Percentiles rank a stretch among this genome's conserved stretches.
Evolutionary conservation across 2,888 invertebrate species (phyloP).

Genomic region (Pseudanteris insignis): DNA sequence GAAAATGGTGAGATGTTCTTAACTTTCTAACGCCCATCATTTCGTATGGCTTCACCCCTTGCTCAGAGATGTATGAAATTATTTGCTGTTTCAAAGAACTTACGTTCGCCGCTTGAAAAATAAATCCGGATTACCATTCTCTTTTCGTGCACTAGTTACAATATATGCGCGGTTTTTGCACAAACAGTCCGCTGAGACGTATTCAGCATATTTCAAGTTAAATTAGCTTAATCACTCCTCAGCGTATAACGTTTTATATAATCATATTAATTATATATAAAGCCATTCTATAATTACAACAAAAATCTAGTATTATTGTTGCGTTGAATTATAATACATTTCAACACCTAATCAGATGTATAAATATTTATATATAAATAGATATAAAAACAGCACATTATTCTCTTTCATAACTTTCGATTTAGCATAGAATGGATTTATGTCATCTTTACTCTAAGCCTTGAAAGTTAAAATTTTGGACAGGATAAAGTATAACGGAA

Average conservation of each 20-base stretch:
- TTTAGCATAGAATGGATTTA: constrained; percentile 14
- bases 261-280: no score
- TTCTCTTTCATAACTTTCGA: no score
- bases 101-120: constrained; percentile 16
- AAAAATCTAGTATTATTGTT: no score
- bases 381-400: no score
- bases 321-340: no score
- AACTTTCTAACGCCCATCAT: constrained; percentile 19
- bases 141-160: constrained; percentile 1
- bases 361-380: no score
- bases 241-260: no score
- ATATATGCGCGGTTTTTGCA: constrained; percentile 7
- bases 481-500: constrained; percentile 27
- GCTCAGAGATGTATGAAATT: constrained; percentile 22
- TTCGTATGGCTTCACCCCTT: constrained; percentile 17
- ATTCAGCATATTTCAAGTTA: background rate
- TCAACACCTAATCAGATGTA: no score
- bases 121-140: constrained; percentile 28
- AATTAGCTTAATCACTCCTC: no score
- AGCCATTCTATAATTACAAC: no score
- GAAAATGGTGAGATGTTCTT: constrained; percentile 14
- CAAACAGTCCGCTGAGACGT: no score
- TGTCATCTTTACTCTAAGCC: constrained; percentile 16
- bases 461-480: constrained; percentile 13
- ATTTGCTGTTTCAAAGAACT: constrained; percentile 29